phyloP scores from a whole-genome alignment of 2,797 vertebrate species.

The Anguilla pacifica region DNA sequence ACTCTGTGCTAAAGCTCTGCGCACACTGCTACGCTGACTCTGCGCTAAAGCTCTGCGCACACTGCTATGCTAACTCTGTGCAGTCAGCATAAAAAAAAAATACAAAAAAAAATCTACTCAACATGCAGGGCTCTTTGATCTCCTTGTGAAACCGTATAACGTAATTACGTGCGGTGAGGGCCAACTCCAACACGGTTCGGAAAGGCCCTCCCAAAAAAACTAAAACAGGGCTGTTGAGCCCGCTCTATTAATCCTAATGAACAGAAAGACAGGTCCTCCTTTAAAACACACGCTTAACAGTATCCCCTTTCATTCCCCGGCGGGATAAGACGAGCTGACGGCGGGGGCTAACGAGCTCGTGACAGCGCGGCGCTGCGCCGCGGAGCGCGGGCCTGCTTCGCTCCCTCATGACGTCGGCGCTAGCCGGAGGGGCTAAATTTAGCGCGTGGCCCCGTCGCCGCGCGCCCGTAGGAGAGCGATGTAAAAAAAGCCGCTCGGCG shows the following conservation, averaged over 20 bases:
- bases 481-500: neutral
- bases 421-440: slow-evolving; percentile 1
- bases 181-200: neutral
- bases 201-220: neutral
- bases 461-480: neutral
- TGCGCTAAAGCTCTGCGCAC: too few relatives aligned
- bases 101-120: neutral
- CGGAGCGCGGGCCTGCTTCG: neutral
- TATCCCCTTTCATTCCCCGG: neutral
- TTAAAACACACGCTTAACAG: neutral
- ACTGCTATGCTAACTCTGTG: neutral
- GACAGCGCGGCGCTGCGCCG: neutral
- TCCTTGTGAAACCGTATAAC: neutral
- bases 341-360: neutral
- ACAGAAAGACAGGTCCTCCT: neutral
- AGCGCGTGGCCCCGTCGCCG: neutral
- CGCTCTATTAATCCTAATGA: neutral
- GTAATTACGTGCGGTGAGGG: neutral
- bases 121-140: slow-evolving; percentile 48
- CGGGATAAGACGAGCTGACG: neutral
- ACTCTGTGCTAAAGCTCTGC: too few relatives aligned
- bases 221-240: neutral
- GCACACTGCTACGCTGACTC: too few relatives aligned
- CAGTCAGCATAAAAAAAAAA: neutral
- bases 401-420: neutral